Evolutionary conservation across 1,140 invertebrate species (phyloP), one percentile per base, ranked within the genome.

Genomic region (Listronotus bonariensis): DNA sequence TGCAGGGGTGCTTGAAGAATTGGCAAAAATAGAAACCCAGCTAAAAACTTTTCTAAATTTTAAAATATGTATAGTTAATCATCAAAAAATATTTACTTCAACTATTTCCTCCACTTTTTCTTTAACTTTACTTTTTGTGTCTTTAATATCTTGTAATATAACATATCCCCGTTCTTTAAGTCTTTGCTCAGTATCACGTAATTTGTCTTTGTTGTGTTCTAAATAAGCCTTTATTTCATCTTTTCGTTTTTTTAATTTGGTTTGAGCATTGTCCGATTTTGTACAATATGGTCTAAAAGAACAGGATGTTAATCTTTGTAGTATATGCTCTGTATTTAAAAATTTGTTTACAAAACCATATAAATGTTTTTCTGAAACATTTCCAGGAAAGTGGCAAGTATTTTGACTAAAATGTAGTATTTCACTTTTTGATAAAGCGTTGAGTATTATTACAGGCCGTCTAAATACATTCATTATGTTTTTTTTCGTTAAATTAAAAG

Each of bases 31-130:
- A 26, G 1, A 26, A 3, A 26, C 20, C 20, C 20, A 26, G 20
- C 20, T 26, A 26, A 26, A 26, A 5, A 26, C 20, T 26, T 26
- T 26, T 26, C 5, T 26, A 26, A 26, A 26, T 26, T 26, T 5
- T 26, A 26, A 26, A 26, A 3, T 26, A 26, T 26, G 20, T 26
- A 5, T 26, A 26, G 1, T 5, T 26, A 26, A 5, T 5, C 1
- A 26, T 1, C 20, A 26, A 26, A 26, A n/a, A n/a, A 34, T 36
- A 34, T 40, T 62, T 79, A 85, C 84, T 78, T 87, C 85, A 64
- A 88, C 85, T 20, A 87, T 85, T 80, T 86, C 85, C 71, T 86
- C 87, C 67, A 90, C 80, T 79, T 84, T 86, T 62, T 83, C 84
- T 74, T 82, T 80, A 45, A 82, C 76, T 69, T 84, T 74, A 43